Percentiles rank a stretch among this genome's conserved stretches.
Conservation (phyloP, 2,113 vertebrate species). For the Amphiprion ocellaris region DNA sequence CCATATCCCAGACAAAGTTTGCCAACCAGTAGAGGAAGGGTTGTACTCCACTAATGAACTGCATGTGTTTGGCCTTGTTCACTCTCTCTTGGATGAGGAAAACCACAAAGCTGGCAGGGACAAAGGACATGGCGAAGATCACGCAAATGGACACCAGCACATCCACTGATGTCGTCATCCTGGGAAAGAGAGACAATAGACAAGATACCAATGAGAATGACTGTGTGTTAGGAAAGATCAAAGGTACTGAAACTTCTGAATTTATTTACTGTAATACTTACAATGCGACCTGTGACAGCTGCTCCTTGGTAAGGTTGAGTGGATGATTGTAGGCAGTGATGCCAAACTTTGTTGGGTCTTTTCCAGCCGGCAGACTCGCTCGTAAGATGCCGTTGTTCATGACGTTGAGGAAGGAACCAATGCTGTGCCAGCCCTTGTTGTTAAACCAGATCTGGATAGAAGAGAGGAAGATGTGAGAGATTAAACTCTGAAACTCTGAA, state of each 20-base stretch:
- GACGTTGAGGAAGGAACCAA: conserved; percentile 94
- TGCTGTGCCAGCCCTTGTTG: conserved; percentile 98
- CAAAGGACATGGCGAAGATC: conserved; percentile 96
- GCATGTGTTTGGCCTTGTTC: conserved; percentile 97
- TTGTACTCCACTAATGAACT: conserved; percentile 98
- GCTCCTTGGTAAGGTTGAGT: conserved; percentile 97
- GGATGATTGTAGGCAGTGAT: conserved; percentile 96
- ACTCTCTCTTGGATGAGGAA: conserved; percentile 98
- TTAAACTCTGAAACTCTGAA: neutral
- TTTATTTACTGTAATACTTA: conserved; percentile 80
- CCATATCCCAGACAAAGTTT: conserved; percentile 99
- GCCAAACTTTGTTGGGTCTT: conserved; percentile 89
- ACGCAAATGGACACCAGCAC: conserved; percentile 96
- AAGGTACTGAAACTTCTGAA: neutral
- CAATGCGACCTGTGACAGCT: conserved; percentile 97
- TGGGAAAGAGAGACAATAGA: conserved; percentile 53
- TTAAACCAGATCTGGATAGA: conserved; percentile 96
- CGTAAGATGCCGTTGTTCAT: conserved; percentile 97
- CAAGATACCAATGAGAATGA: neutral
- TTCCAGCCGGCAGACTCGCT: conserved; percentile 87
- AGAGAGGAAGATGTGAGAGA: conserved; percentile 19
- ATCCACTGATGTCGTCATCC: conserved; percentile 98
- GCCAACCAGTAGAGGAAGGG: conserved; percentile 97
- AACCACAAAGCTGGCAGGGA: conserved; percentile 95
- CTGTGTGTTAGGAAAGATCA: neutral